Evolutionary conservation across 2,797 vertebrate species (phyloP).

Genomic region (Borostomias antarcticus): DNA sequence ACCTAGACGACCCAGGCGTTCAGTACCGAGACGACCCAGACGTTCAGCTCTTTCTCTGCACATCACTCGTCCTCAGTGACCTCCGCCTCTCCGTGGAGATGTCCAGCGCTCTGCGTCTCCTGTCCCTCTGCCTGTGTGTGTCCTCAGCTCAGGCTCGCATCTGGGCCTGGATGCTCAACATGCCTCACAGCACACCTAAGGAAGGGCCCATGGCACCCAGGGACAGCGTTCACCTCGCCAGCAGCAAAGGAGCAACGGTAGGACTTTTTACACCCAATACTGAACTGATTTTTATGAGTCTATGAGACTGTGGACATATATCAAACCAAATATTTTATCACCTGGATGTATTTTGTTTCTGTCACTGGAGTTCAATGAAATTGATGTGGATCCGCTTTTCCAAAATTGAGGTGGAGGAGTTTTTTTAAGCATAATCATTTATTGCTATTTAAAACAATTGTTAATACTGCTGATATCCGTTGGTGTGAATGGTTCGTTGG

Average conservation of each 20-base stretch:
- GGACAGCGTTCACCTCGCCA: conserved; percentile 45
- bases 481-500: neutral
- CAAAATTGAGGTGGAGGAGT: neutral
- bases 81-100: conserved; percentile 42
- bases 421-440: neutral
- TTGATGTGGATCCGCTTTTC: too few species aligned
- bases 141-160: conserved; percentile 66
- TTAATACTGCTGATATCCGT: too few species aligned
- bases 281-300: neutral
- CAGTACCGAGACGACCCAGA: too few species aligned
- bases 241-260: conserved; percentile 55
- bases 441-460: neutral
- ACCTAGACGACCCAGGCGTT: too few species aligned
- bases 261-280: too few species aligned
- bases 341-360: too few species aligned
- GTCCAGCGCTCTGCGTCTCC: conserved; percentile 53
- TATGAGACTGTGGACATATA: neutral
- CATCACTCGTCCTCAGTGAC: neutral
- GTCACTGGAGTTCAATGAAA: too few species aligned
- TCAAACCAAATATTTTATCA: too few species aligned
- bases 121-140: conserved; percentile 61
- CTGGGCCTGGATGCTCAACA: conserved; percentile 84
- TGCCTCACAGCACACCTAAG: conserved; percentile 76
- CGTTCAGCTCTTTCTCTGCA: conserved; percentile 1
- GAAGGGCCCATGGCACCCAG: conserved; percentile 54